Percentiles rank a stretch among this genome's conserved stretches.
Conservation (phyloP, 1,140 invertebrate species). For the Lasaia peninsularis region DNA sequence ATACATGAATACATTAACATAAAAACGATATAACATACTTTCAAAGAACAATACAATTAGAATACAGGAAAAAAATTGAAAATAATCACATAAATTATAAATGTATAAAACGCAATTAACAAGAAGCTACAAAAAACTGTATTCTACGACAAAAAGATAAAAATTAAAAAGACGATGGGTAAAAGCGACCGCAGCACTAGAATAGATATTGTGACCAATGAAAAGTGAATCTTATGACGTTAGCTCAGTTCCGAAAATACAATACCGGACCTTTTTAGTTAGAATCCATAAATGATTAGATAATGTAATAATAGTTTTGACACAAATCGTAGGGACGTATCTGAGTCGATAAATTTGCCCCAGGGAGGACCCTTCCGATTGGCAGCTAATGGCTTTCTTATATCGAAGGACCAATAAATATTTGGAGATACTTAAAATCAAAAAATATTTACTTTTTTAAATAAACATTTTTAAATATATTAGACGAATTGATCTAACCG, state of each 20-base stretch:
- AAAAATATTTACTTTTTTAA: background rate
- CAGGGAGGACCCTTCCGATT: conserved; percentile 25
- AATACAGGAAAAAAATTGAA: background rate
- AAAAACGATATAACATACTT: background rate
- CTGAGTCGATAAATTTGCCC: conserved; percentile 27
- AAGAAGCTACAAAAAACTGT: conserved; percentile 2
- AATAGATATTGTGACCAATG: background rate
- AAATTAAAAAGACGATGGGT: background rate
- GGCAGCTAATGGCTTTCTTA: conserved; percentile 16
- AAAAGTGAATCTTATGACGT: background rate
- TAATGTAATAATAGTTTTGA: conserved; percentile 22
- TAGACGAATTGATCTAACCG: no score
- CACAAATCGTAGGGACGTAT: conserved; percentile 22
- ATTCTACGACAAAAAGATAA: background rate
- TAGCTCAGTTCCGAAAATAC: background rate
- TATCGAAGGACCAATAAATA: background rate
- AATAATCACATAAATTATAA: conserved; percentile 1
- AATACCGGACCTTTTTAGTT: background rate
- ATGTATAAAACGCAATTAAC: background rate
- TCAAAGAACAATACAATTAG: background rate
- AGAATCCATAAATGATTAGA: conserved; percentile 11
- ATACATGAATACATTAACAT: background rate
- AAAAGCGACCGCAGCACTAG: background rate
- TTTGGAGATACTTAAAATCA: background rate
- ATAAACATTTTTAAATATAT: no score